These are phyloP conservation scores for Pristionchus entomophagus DNA, from an alignment of 2,888 invertebrate species.

Conservation along the genomic window DNA sequence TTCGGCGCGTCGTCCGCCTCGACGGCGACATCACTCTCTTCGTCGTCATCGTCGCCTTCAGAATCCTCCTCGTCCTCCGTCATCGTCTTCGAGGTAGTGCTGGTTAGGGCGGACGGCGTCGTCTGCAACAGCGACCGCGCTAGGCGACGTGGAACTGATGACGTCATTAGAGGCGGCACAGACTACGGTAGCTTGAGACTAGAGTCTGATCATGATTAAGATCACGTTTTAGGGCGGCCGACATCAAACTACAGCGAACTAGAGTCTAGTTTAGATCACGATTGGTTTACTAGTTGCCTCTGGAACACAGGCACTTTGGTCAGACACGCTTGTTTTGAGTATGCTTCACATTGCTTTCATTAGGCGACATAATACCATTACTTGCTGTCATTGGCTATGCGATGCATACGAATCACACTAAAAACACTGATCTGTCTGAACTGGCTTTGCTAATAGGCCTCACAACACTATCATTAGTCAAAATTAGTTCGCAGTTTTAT, in stretches of 20 bases:
- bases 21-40: neutral
- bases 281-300: neutral
- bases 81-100: neutral
- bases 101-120: neutral
- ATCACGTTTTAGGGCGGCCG: neutral
- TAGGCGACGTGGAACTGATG: no score
- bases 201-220: neutral
- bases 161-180: no score
- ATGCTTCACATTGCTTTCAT: neutral
- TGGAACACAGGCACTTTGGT: neutral
- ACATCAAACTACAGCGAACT: neutral
- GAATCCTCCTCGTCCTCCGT: neutral
- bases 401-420: no score
- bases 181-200: no score
- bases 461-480: no score
- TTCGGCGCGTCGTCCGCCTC: neutral
- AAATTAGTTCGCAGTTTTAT: no score
- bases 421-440: no score
- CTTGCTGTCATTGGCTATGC: no score
- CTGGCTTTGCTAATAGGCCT: no score
- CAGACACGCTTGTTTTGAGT: neutral
- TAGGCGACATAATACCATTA: no score
- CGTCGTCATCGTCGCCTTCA: neutral
- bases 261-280: neutral
- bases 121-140: constrained; percentile 27